Percentiles rank a stretch among this genome's conserved stretches.
phyloP scores from a whole-genome alignment of 2,113 vertebrate genomes.

The Morone chrysops region DNA sequence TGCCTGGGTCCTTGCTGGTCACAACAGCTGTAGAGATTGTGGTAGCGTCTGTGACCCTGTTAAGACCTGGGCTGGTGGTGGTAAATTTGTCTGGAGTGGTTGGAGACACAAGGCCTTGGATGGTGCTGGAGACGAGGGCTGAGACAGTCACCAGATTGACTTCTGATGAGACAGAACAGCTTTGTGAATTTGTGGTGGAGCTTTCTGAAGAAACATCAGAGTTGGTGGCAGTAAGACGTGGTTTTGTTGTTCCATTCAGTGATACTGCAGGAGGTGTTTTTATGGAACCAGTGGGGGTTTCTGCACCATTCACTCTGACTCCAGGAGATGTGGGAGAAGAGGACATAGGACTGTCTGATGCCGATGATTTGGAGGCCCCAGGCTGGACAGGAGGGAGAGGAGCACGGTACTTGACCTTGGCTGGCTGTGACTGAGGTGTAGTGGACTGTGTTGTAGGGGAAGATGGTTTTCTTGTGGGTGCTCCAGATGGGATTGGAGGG shows the following conservation, averaged over 20 bases:
- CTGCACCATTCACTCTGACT: slow-evolving; percentile 12
- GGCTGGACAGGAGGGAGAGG: slow-evolving; percentile 65
- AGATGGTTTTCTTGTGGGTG: slow-evolving; percentile 2
- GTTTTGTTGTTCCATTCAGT: slow-evolving; percentile 52
- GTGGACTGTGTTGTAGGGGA: slow-evolving; percentile 7
- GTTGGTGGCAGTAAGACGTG: slow-evolving; percentile 14
- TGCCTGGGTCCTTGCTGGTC: slow-evolving; percentile 34
- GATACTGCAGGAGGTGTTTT: slow-evolving; percentile 35
- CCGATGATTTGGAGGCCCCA: slow-evolving; percentile 9
- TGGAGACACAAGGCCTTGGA: slow-evolving; percentile 65
- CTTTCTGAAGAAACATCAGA: slow-evolving; percentile 30
- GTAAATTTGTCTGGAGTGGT: slow-evolving; percentile 40
- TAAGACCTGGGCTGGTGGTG: slow-evolving; percentile 1
- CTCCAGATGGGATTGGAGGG: slow-evolving; percentile 56
- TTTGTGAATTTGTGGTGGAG: slow-evolving; percentile 30
- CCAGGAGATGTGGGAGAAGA: slow-evolving; percentile 33
- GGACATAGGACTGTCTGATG: slow-evolving; percentile 5
- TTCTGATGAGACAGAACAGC: background rate
- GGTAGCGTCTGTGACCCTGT: background rate
- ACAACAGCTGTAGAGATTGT: background rate
- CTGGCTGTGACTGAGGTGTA: slow-evolving; percentile 19
- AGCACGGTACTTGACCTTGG: slow-evolving; percentile 70
- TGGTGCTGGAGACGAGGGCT: slow-evolving; percentile 70
- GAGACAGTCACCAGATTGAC: slow-evolving; percentile 57
- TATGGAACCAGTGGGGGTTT: slow-evolving; percentile 3